phyloP scores from a whole-genome alignment of 2,888 invertebrate species.

The Deroplatys truncata region DNA sequence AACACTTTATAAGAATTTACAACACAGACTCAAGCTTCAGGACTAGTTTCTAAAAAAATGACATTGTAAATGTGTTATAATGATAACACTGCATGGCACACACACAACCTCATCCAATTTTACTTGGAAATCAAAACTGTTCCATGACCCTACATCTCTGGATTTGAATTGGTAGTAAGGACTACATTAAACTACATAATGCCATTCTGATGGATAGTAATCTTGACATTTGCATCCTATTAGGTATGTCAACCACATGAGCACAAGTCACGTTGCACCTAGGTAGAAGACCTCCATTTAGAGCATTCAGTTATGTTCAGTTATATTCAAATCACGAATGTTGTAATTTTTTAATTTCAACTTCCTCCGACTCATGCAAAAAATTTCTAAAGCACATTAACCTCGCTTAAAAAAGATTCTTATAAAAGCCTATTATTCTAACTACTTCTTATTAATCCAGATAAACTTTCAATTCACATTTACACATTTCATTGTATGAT shows the following conservation, averaged over 20 bases:
- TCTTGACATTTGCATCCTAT: neutral
- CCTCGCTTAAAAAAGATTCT: neutral
- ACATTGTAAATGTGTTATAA: no score
- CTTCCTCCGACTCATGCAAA: neutral
- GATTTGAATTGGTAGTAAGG: neutral
- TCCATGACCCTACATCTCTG: neutral
- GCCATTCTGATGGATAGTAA: neutral
- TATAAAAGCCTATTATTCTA: no score
- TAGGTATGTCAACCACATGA: neutral
- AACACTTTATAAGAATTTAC: neutral
- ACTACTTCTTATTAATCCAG: no score
- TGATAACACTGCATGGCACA: neutral
- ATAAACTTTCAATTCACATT: no score
- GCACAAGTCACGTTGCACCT: neutral
- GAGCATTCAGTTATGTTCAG: neutral
- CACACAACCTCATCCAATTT: neutral
- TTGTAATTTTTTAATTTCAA: neutral
- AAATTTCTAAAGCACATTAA: neutral
- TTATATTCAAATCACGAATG: neutral
- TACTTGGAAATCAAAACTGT: neutral
- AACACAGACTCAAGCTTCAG: neutral
- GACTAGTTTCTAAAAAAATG: neutral
- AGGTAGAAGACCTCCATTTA: neutral
- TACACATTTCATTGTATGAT: no score
- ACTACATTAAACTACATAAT: neutral